Percentiles rank a stretch among this genome's conserved stretches.
Conservation (phyloP, 2,113 vertebrate species). For the Ibidorhyncha struthersii region DNA sequence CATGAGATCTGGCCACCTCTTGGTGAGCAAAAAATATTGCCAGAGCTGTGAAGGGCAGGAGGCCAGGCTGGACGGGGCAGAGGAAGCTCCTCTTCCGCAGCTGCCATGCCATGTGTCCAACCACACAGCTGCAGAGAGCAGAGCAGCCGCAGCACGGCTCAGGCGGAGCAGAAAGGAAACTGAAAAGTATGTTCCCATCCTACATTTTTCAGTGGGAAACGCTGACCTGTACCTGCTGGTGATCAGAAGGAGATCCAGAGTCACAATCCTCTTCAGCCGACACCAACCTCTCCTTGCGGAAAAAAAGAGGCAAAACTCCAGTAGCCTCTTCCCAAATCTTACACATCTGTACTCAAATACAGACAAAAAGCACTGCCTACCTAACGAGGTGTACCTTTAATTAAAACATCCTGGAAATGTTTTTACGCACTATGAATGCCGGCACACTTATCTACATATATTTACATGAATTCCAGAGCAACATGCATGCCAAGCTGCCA, state of each 20-base stretch:
- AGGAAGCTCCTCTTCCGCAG: not conserved
- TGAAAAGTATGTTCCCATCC: accelerated
- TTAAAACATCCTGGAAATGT: not conserved
- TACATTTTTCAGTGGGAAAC: not conserved
- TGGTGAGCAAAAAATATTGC: accelerated
- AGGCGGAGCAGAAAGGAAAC: not conserved
- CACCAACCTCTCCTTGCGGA: not conserved
- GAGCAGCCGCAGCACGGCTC: not conserved
- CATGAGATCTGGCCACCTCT: not conserved
- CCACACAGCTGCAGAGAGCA: no score
- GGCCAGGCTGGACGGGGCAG: not conserved
- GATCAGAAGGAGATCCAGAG: not conserved
- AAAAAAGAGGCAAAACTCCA: not conserved
- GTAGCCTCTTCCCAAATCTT: not conserved
- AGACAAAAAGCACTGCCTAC: not conserved
- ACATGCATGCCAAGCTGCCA: not conserved
- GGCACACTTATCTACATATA: not conserved
- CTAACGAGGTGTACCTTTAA: not conserved
- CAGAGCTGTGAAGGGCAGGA: not conserved
- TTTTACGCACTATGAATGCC: not conserved
- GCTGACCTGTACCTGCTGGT: not conserved
- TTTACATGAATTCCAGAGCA: not conserved
- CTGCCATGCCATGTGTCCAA: not conserved
- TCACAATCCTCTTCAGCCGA: not conserved
- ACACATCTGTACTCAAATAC: not conserved